Conservation (phyloP, 30 jellyfish, hydroid and myxozoan species). For the Mastigias papua region DNA sequence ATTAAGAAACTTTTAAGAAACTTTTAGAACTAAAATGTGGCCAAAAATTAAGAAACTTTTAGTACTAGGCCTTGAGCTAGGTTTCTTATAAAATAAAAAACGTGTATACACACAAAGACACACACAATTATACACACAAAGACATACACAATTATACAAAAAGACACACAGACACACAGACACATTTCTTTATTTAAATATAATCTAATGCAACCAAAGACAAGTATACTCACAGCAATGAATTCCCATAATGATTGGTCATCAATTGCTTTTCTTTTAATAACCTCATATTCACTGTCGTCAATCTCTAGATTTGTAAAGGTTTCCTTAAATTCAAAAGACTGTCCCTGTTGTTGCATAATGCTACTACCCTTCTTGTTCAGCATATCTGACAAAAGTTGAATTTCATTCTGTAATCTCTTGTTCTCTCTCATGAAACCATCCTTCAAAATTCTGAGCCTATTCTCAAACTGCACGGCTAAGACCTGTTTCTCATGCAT, state of each 20-base stretch:
- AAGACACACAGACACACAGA: no score
- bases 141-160: no score
- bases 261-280: constrained; percentile 70
- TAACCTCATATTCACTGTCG: constrained; percentile 72
- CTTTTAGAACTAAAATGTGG: no score
- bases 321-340: constrained; percentile 37
- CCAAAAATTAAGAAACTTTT: no score
- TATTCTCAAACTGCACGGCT: constrained; percentile 68
- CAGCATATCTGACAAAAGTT: constrained; percentile 43
- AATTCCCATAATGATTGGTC: constrained; percentile 73
- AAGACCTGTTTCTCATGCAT: constrained; percentile 78
- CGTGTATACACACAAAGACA: no score
- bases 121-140: no score
- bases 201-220: no score
- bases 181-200: no score
- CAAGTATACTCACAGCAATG: constrained; percentile 85
- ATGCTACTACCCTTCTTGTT: constrained; percentile 30
- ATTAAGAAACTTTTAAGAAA: no score
- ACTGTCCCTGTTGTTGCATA: constrained; percentile 42
- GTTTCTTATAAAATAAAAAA: no score
- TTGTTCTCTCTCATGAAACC: constrained; percentile 44
- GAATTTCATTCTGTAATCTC: constrained; percentile 62
- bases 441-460: constrained; percentile 28
- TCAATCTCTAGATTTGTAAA: constrained; percentile 45
- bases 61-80: no score